A percentile compares a stretch with the other conserved stretches of the same genome.
These are phyloP conservation scores for Pantelozetes paolii DNA, from an alignment of 2,888 invertebrate species.

Conservation along the genomic window DNA sequence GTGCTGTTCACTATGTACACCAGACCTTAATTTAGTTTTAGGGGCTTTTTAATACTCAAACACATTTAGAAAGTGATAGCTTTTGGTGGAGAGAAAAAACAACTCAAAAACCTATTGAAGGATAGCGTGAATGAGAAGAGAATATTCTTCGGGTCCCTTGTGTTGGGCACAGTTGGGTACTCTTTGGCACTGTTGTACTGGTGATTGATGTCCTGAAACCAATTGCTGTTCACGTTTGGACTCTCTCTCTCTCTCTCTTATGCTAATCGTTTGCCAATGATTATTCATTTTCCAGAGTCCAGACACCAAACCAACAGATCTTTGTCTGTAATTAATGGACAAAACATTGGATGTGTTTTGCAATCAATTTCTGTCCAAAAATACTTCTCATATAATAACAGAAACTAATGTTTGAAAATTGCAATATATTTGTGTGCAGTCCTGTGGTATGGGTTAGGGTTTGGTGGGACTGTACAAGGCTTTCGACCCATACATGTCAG, in stretches of 20 bases:
- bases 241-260: too few species aligned
- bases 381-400: background rate
- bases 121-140: background rate
- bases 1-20: background rate
- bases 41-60: background rate
- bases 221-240: conserved; percentile 21
- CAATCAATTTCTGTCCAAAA: background rate
- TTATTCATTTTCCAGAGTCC: background rate
- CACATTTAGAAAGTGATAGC: background rate
- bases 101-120: background rate
- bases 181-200: background rate
- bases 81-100: background rate
- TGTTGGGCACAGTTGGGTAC: background rate
- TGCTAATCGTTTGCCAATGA: conserved; percentile 6
- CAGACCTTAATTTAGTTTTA: background rate
- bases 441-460: background rate
- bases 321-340: conserved; percentile 1
- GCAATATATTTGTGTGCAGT: background rate
- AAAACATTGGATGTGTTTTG: background rate
- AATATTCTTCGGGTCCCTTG: background rate
- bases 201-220: conserved; percentile 25
- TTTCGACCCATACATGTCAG: conserved; percentile 5
- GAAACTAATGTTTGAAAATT: background rate
- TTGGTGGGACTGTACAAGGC: background rate
- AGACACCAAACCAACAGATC: background rate